Evolutionary conservation across 2,113 vertebrate species (phyloP), one percentile per base, ranked within the genome.

Genomic region (Thunnus thynnus): DNA sequence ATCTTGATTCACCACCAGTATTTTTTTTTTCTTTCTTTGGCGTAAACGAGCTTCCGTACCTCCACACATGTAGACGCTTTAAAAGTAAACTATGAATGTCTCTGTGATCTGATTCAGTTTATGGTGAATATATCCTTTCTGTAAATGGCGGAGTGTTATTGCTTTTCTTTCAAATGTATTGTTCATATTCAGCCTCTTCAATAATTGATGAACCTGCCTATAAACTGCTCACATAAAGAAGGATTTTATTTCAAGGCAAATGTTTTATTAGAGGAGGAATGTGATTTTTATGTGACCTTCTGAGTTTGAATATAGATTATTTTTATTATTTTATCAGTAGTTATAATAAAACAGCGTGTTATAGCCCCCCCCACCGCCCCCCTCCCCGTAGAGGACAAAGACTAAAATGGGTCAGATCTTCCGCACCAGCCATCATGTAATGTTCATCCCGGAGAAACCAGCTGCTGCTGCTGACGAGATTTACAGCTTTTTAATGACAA

Each of bases 341-440:
- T 18, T 2, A 14, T 13, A 17, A 30, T 54, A 5, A 55, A 47
- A 2, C 41, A 2, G 66, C 6, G 52, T 44, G 41, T 17, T 48
- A 62, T 10, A 48, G 10, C 27, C 18, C 4, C 46, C 64, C 17
- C 52, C 70, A 10, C 54, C 76, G 70, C 46, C 54, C 54, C 57
- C 76, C 76, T 58, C 18, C 25, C 27, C 74, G 8, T 80, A 52
- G 90, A 94, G 93, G 92, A 95, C 95, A 95, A 94, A 95, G 93
- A 91, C 87, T 83, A 77, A 94, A 95, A 87, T 94, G 94, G 93
- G 94, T 95, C 94, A 94, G 54, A 89, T 83, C 62, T 17, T 75
- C 73, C 62, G 60, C 80, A 72, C 65, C 78, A 84, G 78, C 78
- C 85, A 14, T 65, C 82, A 72, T 80, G 80, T 78, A 52, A 71